Evolutionary conservation across 2,113 vertebrate genomes (phyloP).

Genomic region (Hoplias malabaricus): DNA sequence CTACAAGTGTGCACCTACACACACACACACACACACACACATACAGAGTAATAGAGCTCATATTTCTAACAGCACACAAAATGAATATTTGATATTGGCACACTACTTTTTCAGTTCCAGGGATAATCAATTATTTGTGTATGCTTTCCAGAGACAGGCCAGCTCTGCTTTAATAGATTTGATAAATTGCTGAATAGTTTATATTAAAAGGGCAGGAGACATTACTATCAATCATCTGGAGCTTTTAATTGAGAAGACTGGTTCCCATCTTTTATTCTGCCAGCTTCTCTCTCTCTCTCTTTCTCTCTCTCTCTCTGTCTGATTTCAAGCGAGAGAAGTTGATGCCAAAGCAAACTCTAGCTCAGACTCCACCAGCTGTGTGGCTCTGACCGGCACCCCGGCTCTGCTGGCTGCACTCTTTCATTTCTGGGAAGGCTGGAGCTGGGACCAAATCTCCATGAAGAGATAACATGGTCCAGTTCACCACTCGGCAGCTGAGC

Average conservation of each 20-base stretch:
- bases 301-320: background rate
- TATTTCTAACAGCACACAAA: conserved; percentile 48
- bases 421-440: conserved; percentile 30
- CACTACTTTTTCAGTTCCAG: conserved; percentile 56
- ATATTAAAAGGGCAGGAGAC: conserved; percentile 69
- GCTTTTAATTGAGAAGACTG: conserved; percentile 65
- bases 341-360: conserved; percentile 33
- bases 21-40: background rate
- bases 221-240: conserved; percentile 65
- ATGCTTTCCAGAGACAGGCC: conserved; percentile 61
- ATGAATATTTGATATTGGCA: conserved; percentile 59
- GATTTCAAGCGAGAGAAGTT: conserved; percentile 15
- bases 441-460: conserved; percentile 11
- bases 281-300: background rate
- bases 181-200: conserved; percentile 62
- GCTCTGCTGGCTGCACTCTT: conserved; percentile 25
- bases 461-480: conserved; percentile 5
- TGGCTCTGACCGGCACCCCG: conserved; percentile 13
- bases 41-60: conserved; percentile 34
- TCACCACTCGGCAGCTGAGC: background rate
- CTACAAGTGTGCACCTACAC: background rate
- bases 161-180: conserved; percentile 59
- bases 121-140: conserved; percentile 65
- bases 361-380: conserved; percentile 17
- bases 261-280: conserved; percentile 48